Evolutionary conservation across 2,113 vertebrate genomes (phyloP).

Genomic region (Strix uralensis): DNA sequence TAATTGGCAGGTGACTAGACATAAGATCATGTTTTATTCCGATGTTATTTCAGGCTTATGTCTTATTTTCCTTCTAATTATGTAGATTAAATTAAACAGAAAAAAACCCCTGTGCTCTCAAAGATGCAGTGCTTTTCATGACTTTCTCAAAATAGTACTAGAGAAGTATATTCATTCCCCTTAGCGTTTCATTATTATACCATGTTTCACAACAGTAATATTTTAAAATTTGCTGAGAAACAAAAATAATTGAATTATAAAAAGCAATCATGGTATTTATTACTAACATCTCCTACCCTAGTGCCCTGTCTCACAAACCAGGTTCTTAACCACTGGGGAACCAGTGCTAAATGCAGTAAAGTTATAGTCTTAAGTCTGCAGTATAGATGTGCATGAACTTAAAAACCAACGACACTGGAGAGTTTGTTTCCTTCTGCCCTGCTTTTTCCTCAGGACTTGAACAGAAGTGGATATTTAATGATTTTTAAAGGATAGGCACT

Average conservation of each 20-base stretch:
- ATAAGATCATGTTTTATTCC: conserved; percentile 32
- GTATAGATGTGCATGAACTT: fast-evolving
- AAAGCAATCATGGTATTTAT: background rate
- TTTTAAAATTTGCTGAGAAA: background rate
- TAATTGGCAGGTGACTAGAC: conserved; percentile 50
- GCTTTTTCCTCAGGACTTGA: background rate
- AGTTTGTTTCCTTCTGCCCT: background rate
- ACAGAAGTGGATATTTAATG: background rate
- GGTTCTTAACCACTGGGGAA: background rate
- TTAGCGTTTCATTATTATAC: background rate
- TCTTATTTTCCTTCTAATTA: conserved; percentile 47
- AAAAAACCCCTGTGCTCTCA: background rate
- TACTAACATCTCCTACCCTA: background rate
- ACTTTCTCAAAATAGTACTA: conserved; percentile 22
- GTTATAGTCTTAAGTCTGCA: background rate
- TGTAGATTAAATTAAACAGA: conserved; percentile 43
- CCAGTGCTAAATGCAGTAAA: background rate
- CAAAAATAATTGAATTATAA: background rate
- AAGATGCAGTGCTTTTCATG: background rate
- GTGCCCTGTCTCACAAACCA: background rate
- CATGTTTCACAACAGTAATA: background rate
- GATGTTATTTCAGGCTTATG: conserved; percentile 43
- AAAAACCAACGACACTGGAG: background rate
- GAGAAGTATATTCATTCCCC: background rate
- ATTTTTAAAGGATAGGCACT: background rate